Percentiles rank a stretch among this genome's conserved stretches.
Conservation (phyloP, 2,797 vertebrate species). For the Spinus pinus region DNA sequence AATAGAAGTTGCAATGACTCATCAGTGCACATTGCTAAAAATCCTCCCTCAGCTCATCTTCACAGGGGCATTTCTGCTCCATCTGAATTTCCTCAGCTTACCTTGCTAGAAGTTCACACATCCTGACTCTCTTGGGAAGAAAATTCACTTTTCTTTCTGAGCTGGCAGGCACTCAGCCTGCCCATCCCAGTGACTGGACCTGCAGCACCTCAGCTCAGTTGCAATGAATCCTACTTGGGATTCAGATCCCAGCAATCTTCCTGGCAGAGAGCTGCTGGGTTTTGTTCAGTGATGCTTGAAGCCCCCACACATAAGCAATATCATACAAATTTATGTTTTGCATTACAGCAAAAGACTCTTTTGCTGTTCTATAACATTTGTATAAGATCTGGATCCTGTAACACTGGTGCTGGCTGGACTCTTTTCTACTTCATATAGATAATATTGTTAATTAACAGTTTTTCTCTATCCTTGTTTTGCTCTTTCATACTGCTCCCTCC, state of each 20-base stretch:
- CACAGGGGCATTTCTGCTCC: background rate
- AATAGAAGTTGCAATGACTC: conserved; percentile 61
- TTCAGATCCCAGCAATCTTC: background rate
- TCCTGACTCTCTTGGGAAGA: background rate
- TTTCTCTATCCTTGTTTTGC: background rate
- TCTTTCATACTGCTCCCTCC: background rate
- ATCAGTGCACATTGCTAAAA: conserved; percentile 36
- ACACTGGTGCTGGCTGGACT: background rate
- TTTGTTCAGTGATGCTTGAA: background rate
- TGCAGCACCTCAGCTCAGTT: background rate
- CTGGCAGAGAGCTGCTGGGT: background rate
- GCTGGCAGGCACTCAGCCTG: background rate
- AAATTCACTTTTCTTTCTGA: background rate
- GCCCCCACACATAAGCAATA: background rate
- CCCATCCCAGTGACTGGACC: background rate
- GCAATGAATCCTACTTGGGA: background rate
- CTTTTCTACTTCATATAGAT: background rate
- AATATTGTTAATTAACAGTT: background rate
- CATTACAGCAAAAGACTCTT: background rate
- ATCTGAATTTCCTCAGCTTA: background rate
- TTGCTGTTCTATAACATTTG: background rate
- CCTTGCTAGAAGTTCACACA: conserved; percentile 4
- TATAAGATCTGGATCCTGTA: background rate
- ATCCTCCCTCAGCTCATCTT: conserved; percentile 28
- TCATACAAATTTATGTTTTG: background rate